Percentiles rank a stretch among this genome's conserved stretches.
phyloP scores from a whole-genome alignment of 2,113 vertebrate species.

The Macaca mulatta region DNA sequence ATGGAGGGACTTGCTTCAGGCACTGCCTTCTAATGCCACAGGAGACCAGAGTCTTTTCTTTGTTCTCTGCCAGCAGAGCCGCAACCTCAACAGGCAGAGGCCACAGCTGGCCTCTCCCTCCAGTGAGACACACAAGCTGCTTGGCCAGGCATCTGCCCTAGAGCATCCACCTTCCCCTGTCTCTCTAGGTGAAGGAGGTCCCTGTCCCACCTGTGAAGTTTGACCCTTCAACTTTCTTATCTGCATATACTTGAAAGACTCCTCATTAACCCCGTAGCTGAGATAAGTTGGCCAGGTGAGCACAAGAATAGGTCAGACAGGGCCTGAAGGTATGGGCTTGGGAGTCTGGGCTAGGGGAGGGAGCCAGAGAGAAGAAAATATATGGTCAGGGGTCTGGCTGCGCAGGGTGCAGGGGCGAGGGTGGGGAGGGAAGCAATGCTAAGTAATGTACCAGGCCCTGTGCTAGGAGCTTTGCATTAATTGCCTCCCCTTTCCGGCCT shows the following conservation, averaged over 20 bases:
- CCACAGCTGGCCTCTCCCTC: background rate
- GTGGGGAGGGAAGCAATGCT: background rate
- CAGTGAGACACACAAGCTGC: background rate
- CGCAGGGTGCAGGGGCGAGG: background rate
- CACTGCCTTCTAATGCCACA: slow-evolving; percentile 49
- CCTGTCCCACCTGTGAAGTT: background rate
- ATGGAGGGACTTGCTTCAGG: slow-evolving; percentile 60
- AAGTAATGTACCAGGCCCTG: background rate
- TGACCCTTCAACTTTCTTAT: slow-evolving; percentile 16
- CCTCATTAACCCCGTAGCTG: background rate
- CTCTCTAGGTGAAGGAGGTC: background rate
- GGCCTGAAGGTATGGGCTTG: background rate
- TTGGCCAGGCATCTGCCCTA: background rate
- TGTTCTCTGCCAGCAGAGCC: slow-evolving; percentile 46
- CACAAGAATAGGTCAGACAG: background rate
- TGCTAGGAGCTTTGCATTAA: background rate
- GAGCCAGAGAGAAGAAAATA: slow-evolving; percentile 4
- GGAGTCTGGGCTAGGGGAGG: background rate
- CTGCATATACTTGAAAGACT: slow-evolving; percentile 14
- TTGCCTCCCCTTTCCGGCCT: background rate
- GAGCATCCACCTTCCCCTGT: background rate
- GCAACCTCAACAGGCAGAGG: background rate
- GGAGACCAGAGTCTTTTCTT: slow-evolving; percentile 53
- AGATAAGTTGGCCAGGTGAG: background rate
- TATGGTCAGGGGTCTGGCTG: background rate